These are phyloP conservation scores for Chlorodrepanis virens DNA, from an alignment of 2,113 vertebrate genomes.

Conservation along the genomic window DNA sequence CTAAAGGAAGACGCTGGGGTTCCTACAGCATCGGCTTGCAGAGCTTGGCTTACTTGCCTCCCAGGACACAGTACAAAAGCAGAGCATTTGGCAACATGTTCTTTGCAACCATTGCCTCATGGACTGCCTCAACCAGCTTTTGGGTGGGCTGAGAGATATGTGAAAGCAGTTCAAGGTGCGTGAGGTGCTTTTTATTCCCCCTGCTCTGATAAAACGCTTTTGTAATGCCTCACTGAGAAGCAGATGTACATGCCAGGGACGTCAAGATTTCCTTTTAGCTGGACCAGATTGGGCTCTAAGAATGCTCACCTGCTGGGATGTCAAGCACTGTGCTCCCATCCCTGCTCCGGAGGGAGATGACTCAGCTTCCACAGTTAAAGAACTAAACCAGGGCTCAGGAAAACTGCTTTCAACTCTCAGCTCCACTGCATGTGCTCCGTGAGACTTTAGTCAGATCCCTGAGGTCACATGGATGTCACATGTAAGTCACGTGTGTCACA, in stretches of 20 bases:
- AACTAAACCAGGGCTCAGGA: not conserved
- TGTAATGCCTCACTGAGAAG: not conserved
- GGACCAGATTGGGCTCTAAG: not conserved
- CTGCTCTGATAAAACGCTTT: not conserved
- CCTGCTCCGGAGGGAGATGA: not conserved
- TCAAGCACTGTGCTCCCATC: not conserved
- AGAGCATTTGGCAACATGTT: not conserved
- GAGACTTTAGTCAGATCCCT: not conserved
- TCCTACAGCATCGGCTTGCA: not conserved
- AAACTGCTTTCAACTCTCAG: not conserved
- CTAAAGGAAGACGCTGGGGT: not conserved
- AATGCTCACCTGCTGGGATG: not conserved
- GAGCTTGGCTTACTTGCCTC: not conserved
- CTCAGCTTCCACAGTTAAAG: not conserved
- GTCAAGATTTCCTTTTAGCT: not conserved
- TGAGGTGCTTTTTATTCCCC: not conserved
- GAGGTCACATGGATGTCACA: not conserved
- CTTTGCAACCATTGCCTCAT: not conserved
- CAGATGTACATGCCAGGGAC: not conserved
- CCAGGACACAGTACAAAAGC: constrained; percentile 3
- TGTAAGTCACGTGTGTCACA: not conserved
- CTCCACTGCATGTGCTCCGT: accelerated
- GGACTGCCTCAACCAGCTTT: not conserved
- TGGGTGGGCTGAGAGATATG: not conserved
- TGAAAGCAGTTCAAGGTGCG: not conserved